Conservation (phyloP, 1,140 invertebrate species). For the Temnothorax longispinosus region DNA sequence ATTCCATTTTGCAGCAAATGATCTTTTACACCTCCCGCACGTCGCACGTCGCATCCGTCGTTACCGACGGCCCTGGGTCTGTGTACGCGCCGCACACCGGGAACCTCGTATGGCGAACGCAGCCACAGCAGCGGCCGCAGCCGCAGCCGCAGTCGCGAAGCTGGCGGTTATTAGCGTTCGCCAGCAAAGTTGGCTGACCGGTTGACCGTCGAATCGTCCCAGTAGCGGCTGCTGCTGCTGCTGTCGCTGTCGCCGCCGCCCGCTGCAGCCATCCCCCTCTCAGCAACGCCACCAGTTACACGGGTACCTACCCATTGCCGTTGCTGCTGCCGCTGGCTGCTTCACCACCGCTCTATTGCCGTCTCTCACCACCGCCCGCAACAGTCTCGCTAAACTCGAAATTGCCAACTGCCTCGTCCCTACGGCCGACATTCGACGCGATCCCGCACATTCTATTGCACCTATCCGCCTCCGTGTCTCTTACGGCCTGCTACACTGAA, state of each 20-base stretch:
- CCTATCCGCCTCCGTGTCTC: slow-evolving; percentile 7
- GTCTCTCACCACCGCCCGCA: slow-evolving; percentile 57
- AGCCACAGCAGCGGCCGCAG: slow-evolving; percentile 41
- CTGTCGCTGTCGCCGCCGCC: slow-evolving; percentile 33
- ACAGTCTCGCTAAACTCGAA: slow-evolving; percentile 80
- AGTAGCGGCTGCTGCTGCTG: slow-evolving; percentile 62
- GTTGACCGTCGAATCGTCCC: slow-evolving; percentile 74
- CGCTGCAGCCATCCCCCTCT: slow-evolving; percentile 29
- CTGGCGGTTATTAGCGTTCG: slow-evolving; percentile 80
- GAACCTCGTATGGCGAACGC: slow-evolving; percentile 35
- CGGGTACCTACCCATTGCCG: slow-evolving; percentile 40
- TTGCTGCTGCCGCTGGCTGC: slow-evolving; percentile 19
- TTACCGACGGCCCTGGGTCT: slow-evolving; percentile 57
- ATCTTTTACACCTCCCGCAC: slow-evolving; percentile 48
- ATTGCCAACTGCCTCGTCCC: slow-evolving; percentile 79
- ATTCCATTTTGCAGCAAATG: slow-evolving; percentile 51
- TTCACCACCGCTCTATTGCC: slow-evolving; percentile 20
- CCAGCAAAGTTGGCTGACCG: slow-evolving; percentile 78
- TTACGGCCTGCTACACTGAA: neutral
- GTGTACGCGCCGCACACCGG: slow-evolving; percentile 13
- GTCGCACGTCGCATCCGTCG: slow-evolving; percentile 6
- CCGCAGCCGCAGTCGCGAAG: slow-evolving; percentile 69
- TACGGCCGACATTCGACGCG: slow-evolving; percentile 73
- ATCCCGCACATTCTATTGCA: slow-evolving; percentile 62
- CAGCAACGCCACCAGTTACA: slow-evolving; percentile 61